Evolutionary conservation across 2,888 invertebrate genomes (phyloP), one percentile per base, ranked within the genome.

Genomic region (Scaptomyza flava): DNA sequence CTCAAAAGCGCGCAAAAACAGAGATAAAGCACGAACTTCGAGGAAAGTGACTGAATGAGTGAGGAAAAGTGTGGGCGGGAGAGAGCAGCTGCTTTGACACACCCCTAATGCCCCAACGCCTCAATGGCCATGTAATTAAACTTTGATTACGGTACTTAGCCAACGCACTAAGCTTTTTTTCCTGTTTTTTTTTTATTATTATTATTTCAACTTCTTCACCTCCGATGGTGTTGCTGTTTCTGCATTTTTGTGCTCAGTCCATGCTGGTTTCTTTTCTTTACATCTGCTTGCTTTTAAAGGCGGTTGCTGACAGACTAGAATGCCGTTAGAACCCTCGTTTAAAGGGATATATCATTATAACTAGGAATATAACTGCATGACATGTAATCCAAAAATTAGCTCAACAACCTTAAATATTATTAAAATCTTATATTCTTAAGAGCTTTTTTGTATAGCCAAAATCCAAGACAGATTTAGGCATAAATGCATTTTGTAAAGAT

Each of bases 71-170:
- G 38, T 1, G 8, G 38, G 7, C 6, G n/a, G 36, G 3, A 12
- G 33, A 33, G 33, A 33, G 33, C 48, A 48, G 48, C 17, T 48
- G 17, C 30, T 56, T 62, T 54, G n/a, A 54, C 43, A 64, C 56
- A 70, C 68, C 64, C 57, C 58, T 52, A 62, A 43, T 62, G 63
- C 70, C 69, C 61, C 58, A 67, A 59, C 64, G 77, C 81, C 81
- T 84, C 82, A 83, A 83, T 83, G 87, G 81, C 79, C 77, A 77
- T 77, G 84, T 86, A 83, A 83, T 83, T 83, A 83, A 83, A 83
- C 87, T 83, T 86, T 83, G 82, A 83, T 83, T 83, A 83, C 82
- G 82, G 87, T 83, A 83, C 82, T 83, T 86, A 86, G 79, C 84
- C 81, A 79, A 61, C 69, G 72, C 68, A 77, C 79, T 83, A 81